These are phyloP conservation scores for Megalopta genalis DNA, from an alignment of 1,140 invertebrate species.

Conservation along the genomic window DNA sequence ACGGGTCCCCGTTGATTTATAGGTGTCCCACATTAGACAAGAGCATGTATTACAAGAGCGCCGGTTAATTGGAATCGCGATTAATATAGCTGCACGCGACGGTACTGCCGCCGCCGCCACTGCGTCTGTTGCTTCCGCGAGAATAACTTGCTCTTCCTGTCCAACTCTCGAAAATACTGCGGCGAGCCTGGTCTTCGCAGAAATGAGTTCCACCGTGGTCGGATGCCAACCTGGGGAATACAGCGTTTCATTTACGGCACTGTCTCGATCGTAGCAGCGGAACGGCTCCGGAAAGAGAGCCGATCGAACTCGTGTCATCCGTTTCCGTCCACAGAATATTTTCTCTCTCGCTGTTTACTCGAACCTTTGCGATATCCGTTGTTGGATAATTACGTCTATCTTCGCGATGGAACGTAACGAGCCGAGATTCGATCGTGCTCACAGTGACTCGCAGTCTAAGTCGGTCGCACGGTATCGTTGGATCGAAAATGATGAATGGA, in stretches of 20 bases:
- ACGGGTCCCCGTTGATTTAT: slow-evolving; percentile 50
- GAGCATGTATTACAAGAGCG: slow-evolving; percentile 48
- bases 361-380: too few relatives aligned
- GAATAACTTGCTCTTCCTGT: slow-evolving; percentile 33
- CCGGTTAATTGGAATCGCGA: slow-evolving; percentile 61
- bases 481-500: too few relatives aligned
- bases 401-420: too few relatives aligned
- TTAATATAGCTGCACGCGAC: slow-evolving; percentile 55
- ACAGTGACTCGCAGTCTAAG: too few relatives aligned
- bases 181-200: not conserved
- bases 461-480: too few relatives aligned
- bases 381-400: too few relatives aligned
- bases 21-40: slow-evolving; percentile 45
- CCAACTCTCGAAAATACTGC: slow-evolving; percentile 16
- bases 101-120: not conserved
- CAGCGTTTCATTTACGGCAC: not conserved
- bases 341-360: too few relatives aligned
- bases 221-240: not conserved
- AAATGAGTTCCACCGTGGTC: not conserved
- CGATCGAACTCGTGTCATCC: too few relatives aligned
- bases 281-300: too few relatives aligned
- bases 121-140: slow-evolving; percentile 28
- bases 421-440: too few relatives aligned
- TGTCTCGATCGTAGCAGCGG: not conserved
- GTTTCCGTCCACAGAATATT: too few relatives aligned